Conservation (phyloP, 1,140 invertebrate genomes). For the Brachionus paranguensis region DNA sequence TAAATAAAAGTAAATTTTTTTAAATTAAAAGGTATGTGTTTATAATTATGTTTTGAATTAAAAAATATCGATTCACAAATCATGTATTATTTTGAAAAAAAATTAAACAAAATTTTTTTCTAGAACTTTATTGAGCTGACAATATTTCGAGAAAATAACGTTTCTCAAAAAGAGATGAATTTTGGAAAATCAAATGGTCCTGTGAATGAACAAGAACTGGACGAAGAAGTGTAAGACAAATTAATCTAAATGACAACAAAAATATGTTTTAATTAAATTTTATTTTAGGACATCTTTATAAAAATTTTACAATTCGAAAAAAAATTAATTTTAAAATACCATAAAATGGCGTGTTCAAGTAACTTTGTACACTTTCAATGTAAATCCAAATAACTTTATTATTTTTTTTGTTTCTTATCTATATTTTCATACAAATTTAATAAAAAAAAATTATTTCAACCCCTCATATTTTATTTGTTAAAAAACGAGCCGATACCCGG, state of each 20-base stretch:
- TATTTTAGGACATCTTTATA: slow-evolving; percentile 35
- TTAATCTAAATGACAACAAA: not conserved
- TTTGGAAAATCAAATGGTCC: not conserved
- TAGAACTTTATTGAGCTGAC: not conserved
- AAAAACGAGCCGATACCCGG: slow-evolving; percentile 18
- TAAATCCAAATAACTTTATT: not conserved
- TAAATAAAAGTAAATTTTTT: too few species aligned
- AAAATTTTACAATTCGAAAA: slow-evolving; percentile 25
- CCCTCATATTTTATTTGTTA: slow-evolving; percentile 26
- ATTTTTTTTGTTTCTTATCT: not conserved
- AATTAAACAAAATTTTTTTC: not conserved
- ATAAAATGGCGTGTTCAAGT: not conserved
- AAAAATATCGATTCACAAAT: too few species aligned
- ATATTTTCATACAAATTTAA: not conserved
- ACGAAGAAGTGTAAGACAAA: slow-evolving; percentile 27
- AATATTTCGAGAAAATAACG: not conserved
- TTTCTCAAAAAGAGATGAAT: not conserved
- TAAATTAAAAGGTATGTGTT: too few species aligned
- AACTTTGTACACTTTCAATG: slow-evolving; percentile 5
- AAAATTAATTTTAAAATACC: not conserved
- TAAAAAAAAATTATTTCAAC: not conserved
- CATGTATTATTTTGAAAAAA: not conserved
- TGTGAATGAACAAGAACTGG: not conserved
- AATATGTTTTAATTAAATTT: not conserved
- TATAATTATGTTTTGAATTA: too few species aligned